These are phyloP conservation scores for Premnoplex brunnescens DNA, from an alignment of 2,797 vertebrate genomes.

Conservation along the genomic window DNA sequence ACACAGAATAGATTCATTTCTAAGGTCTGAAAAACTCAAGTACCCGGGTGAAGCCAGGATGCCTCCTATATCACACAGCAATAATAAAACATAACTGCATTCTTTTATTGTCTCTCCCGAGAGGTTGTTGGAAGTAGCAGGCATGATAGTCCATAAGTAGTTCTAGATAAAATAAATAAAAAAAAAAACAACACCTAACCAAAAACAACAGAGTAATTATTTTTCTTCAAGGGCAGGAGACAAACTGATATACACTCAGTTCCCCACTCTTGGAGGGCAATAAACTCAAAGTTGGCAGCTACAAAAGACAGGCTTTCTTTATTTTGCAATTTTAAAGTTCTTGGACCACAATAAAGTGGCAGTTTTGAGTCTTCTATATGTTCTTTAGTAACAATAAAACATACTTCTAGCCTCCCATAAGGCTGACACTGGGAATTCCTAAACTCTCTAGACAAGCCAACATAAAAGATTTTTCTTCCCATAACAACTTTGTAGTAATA, in stretches of 20 bases:
- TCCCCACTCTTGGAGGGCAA: conserved; percentile 9
- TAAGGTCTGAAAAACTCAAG: not conserved
- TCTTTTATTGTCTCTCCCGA: not conserved
- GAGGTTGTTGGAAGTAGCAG: not conserved
- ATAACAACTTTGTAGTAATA: not conserved
- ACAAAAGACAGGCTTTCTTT: conserved; percentile 60
- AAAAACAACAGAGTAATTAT: not conserved
- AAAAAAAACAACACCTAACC: not conserved
- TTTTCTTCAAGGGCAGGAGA: conserved; percentile 28
- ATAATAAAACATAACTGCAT: not conserved
- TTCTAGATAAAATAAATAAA: not conserved
- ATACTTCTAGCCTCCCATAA: not conserved
- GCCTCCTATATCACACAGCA: not conserved
- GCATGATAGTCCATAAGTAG: not conserved
- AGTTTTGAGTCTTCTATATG: conserved; percentile 48
- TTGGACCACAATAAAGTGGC: conserved; percentile 15
- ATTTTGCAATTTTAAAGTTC: conserved; percentile 51
- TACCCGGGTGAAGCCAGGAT: not conserved
- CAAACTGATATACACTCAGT: conserved; percentile 43
- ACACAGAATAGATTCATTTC: not conserved
- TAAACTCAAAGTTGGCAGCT: conserved; percentile 54
- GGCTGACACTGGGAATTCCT: not conserved
- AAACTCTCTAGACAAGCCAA: not conserved
- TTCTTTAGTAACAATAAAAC: conserved; percentile 50
- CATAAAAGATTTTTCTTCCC: not conserved